Evolutionary conservation across 1,140 invertebrate species (phyloP), one percentile per base, ranked within the genome.

Genomic region (Sinonovacula constricta): DNA sequence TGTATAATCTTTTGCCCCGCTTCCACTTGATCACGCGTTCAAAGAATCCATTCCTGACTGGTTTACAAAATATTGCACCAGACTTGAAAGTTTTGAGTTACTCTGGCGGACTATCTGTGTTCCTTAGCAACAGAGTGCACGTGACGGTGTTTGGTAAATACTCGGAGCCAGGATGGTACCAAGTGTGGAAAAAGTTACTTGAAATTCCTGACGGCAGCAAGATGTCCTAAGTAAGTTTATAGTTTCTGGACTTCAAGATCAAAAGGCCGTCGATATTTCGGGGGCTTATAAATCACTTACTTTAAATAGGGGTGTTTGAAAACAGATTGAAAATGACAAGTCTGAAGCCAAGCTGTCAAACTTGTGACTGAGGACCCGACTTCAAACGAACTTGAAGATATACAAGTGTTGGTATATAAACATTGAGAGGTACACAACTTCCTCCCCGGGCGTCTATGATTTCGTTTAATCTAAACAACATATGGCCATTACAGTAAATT

Each of bases 221-320:
- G 7, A 45, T 7, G 39, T 18, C 18, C 39, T 45, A 45, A 45
- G 39, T 45, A 45, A 45, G 39, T 54, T 33, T 67, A 65, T 66
- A 60, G 62, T 67, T 65, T 57, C 57, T 51, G 49, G 22, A 54
- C 60, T 59, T 22, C 15, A 24, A 76, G 72, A 76, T 76, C 72
- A 76, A 76, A 76, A 67, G 62, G 24, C 45, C 22, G 10, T 34
- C 33, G 62, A 49, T 34, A 57, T 67, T 66, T 67, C 3, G 18
- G 18, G 26, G 51, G 62, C 49, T 76, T 76, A 76, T 76, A 76
- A 66, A 76, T 76, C 72, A 76, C 72, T 76, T 76, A 76, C 26
- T 15, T 33, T 22, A 22, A 76, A 76, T 62, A 63, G 72, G 34
- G 49, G 72, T 53, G 72, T 76, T 76, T 76, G 34, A 76, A 67